A percentile compares a stretch with the other conserved stretches of the same genome.
Evolutionary conservation across 1,140 invertebrate species (phyloP).

Genomic region (Drosophila subobscura): DNA sequence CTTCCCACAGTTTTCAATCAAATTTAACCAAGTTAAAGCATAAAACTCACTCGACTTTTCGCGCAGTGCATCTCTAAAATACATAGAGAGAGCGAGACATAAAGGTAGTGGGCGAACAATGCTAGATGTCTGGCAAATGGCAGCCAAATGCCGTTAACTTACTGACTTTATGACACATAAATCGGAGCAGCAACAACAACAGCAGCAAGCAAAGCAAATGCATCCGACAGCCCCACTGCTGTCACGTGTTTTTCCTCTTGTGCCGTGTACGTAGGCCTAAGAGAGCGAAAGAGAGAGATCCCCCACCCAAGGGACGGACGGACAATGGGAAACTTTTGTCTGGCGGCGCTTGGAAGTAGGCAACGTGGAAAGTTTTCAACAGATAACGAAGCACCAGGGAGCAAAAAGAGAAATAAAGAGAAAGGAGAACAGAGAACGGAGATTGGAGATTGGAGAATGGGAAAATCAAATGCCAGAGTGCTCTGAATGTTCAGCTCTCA

Average conservation of each 20-base stretch:
- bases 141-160: slow-evolving; percentile 78
- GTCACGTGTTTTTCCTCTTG: slow-evolving; percentile 33
- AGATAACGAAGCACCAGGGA: slow-evolving; percentile 38
- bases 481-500: slow-evolving; percentile 43
- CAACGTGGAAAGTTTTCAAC: slow-evolving; percentile 47
- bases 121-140: slow-evolving; percentile 62
- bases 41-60: no score
- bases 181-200: slow-evolving; percentile 60
- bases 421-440: slow-evolving; percentile 21
- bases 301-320: slow-evolving; percentile 24
- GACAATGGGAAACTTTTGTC: slow-evolving; percentile 20
- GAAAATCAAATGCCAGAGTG: slow-evolving; percentile 67
- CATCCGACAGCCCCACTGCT: slow-evolving; percentile 35
- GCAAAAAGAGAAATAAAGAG: slow-evolving; percentile 2
- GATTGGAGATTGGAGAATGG: neutral
- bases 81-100: neutral
- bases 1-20: no score
- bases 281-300: neutral
- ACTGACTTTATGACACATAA: slow-evolving; percentile 83
- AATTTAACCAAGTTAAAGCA: no score
- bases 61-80: no score
- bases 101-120: slow-evolving; percentile 19
- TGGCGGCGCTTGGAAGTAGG: slow-evolving; percentile 60
- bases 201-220: slow-evolving; percentile 48
- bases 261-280: slow-evolving; percentile 25